Evolutionary conservation across 2,113 vertebrate species (phyloP).

Genomic region (Beaufortia kweichowensis): DNA sequence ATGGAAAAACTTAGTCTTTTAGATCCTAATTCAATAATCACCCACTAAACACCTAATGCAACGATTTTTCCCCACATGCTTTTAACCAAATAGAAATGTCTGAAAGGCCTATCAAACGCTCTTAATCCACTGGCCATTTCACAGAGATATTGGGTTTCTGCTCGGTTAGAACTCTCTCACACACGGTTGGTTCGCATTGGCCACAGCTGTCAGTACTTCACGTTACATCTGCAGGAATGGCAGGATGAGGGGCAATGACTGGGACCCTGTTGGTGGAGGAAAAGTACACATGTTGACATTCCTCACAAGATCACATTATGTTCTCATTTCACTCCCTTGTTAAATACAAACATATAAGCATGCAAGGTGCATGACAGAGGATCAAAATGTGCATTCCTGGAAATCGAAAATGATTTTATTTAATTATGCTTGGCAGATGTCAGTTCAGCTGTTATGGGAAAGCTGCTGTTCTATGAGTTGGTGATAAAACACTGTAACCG

Average conservation of each 20-base stretch:
- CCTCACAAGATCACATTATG: not conserved
- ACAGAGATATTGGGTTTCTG: constrained; percentile 78
- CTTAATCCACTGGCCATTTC: constrained; percentile 73
- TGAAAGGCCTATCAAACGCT: constrained; percentile 74
- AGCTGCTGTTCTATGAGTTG: not conserved
- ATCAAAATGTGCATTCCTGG: not conserved
- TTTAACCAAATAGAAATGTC: constrained; percentile 71
- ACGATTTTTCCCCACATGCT: constrained; percentile 58
- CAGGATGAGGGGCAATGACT: constrained; percentile 49
- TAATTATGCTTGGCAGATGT: constrained; percentile 11
- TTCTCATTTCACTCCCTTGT: constrained; percentile 16
- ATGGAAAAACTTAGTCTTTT: no score
- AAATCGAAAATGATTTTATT: not conserved
- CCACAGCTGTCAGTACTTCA: constrained; percentile 77
- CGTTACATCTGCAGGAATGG: constrained; percentile 75
- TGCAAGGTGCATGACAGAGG: not conserved
- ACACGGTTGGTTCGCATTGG: constrained; percentile 64
- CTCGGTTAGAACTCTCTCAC: constrained; percentile 70
- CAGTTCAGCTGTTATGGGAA: constrained; percentile 29
- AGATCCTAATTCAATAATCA: not conserved
- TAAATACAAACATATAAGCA: constrained; percentile 6
- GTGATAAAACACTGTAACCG: not conserved
- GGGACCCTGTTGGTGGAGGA: not conserved
- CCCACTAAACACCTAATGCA: not conserved
- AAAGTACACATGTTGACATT: constrained; percentile 33